These are phyloP conservation scores for Polylopha cassiicola DNA, from an alignment of 2,888 invertebrate species.

Conservation along the genomic window DNA sequence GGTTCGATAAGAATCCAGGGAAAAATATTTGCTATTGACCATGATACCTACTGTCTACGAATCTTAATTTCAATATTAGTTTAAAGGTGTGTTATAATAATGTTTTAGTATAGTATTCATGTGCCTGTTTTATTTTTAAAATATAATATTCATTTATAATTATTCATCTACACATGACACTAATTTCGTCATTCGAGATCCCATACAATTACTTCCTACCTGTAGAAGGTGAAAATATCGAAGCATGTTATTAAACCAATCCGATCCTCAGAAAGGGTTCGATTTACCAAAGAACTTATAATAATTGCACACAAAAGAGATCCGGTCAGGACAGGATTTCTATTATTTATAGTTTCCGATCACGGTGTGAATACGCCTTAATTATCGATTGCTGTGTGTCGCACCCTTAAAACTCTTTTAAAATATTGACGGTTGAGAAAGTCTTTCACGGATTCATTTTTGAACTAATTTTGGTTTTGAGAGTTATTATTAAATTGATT, in stretches of 20 bases:
- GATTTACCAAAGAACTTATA: conserved; percentile 55
- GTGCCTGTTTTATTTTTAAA: not conserved
- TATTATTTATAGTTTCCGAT: conserved; percentile 76
- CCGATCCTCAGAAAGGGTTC: conserved; percentile 72
- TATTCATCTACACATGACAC: not conserved
- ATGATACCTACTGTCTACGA: too few relatives aligned
- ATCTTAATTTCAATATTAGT: too few relatives aligned
- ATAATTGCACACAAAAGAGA: conserved; percentile 71
- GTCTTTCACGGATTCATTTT: conserved; percentile 54
- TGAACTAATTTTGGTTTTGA: conserved; percentile 28
- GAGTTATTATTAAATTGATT: conserved; percentile 18
- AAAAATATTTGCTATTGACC: too few relatives aligned
- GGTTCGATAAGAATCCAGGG: too few relatives aligned
- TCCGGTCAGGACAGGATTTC: conserved; percentile 71
- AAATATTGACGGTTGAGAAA: conserved; percentile 53
- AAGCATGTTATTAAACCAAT: conserved; percentile 69
- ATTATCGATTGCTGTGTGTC: conserved; percentile 68
- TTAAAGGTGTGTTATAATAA: not conserved
- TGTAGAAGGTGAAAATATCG: conserved; percentile 60
- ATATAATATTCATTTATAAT: too few relatives aligned
- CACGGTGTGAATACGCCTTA: conserved; percentile 74
- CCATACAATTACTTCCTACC: conserved; percentile 30
- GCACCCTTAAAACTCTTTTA: conserved; percentile 57
- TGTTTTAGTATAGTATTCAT: not conserved
- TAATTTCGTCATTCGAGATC: conserved; percentile 3